Percentiles rank a stretch among this genome's conserved stretches.
These are phyloP conservation scores for Meghimatium bilineatum DNA, from an alignment of 2,888 invertebrate genomes.

Conservation along the genomic window DNA sequence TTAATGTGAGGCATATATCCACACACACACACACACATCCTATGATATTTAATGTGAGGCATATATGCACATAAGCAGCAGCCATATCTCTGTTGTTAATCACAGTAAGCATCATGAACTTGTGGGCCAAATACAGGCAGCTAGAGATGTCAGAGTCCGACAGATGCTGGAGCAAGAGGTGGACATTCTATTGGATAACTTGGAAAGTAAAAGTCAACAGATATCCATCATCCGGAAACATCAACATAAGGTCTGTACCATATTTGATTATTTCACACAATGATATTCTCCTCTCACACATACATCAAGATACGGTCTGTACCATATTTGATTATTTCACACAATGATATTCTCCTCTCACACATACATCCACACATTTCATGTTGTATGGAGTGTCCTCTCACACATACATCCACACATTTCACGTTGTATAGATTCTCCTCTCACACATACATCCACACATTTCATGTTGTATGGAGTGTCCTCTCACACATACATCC, in stretches of 20 bases:
- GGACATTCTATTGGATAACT: conserved; percentile 68
- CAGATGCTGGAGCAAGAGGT: conserved; percentile 73
- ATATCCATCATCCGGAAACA: conserved; percentile 73
- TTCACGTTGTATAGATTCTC: too few species aligned
- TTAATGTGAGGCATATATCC: too few species aligned
- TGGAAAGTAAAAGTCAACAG: conserved; percentile 75
- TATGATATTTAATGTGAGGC: too few species aligned
- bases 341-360: neutral
- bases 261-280: neutral
- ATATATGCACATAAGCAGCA: too few species aligned
- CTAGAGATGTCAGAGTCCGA: conserved; percentile 59
- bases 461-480: too few species aligned
- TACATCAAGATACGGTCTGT: conserved; percentile 55
- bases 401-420: too few species aligned
- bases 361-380: too few species aligned
- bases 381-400: too few species aligned
- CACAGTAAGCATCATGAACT: conserved; percentile 74
- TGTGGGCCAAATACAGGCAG: conserved; percentile 68
- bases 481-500: too few species aligned
- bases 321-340: neutral
- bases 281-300: neutral
- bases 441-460: too few species aligned
- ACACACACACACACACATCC: too few species aligned
- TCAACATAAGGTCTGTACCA: conserved; percentile 63
- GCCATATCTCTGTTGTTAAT: neutral